phyloP scores from a whole-genome alignment of 2,113 vertebrate genomes.

The Aegotheles bennettii region DNA sequence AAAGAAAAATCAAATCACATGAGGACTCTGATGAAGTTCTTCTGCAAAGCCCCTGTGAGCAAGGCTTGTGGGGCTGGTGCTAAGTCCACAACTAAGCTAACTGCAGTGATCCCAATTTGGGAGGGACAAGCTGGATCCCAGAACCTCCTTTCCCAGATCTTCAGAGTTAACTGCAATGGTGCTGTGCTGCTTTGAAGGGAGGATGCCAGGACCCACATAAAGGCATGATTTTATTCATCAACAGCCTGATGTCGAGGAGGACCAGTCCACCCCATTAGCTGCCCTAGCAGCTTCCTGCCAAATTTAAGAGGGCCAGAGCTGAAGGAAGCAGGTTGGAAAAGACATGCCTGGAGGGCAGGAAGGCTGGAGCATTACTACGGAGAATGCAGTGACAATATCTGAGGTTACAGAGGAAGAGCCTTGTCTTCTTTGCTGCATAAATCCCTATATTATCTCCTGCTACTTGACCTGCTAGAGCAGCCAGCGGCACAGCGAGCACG shows the following conservation, averaged over 20 bases:
- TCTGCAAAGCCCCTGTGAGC: background rate
- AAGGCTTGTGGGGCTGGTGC: background rate
- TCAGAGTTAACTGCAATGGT: background rate
- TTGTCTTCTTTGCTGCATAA: conserved; percentile 1
- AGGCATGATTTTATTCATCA: background rate
- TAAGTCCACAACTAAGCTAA: background rate
- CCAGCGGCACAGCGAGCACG: background rate
- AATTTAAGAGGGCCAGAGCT: background rate
- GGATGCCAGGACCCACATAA: background rate
- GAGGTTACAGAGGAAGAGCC: background rate
- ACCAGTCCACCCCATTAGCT: background rate
- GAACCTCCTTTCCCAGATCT: background rate
- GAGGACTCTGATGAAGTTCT: background rate
- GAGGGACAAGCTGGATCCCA: background rate
- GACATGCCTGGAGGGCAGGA: background rate
- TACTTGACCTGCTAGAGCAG: conserved; percentile 25
- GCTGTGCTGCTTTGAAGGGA: background rate
- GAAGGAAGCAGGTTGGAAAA: background rate
- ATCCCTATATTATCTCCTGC: conserved; percentile 6
- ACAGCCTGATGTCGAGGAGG: background rate
- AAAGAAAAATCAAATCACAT: background rate
- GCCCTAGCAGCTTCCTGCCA: background rate
- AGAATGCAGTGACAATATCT: background rate
- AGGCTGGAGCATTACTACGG: background rate
- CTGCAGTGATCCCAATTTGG: accelerated